A percentile compares a stretch with the other conserved stretches of the same genome.
Evolutionary conservation across 2,113 vertebrate species (phyloP).

Genomic region (Rhinoderma darwinii): DNA sequence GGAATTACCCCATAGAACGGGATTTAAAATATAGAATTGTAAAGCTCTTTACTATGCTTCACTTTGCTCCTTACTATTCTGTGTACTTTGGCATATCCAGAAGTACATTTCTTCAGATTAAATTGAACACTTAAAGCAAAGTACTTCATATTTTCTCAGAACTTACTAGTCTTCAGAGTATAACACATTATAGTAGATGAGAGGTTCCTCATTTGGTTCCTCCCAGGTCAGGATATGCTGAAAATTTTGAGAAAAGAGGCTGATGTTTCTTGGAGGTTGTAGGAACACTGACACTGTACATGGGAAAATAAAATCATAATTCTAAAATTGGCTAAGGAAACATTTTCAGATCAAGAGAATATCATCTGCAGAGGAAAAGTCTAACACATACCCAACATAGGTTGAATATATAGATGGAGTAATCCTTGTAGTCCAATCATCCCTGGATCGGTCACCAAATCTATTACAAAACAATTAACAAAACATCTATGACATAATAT

Average conservation of each 20-base stretch:
- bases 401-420: neutral
- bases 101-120: too few relatives aligned
- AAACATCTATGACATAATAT: neutral
- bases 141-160: neutral
- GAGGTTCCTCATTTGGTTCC: neutral
- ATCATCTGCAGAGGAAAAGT: neutral
- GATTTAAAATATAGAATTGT: neutral
- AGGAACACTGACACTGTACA: neutral
- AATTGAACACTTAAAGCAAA: too few relatives aligned
- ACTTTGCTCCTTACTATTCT: neutral
- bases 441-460: neutral
- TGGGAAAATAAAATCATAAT: neutral
- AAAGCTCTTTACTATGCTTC: neutral
- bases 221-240: constrained; percentile 30
- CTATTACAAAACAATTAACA: neutral
- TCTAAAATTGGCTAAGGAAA: neutral
- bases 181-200: neutral
- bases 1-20: neutral
- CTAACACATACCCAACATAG: neutral
- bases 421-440: neutral
- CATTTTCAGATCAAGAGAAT: neutral
- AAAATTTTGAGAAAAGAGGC: constrained; percentile 29
- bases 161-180: constrained; percentile 13
- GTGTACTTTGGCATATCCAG: neutral
- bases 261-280: constrained; percentile 21